phyloP scores from a whole-genome alignment of 2,113 vertebrate species.

The Raja brachyura region DNA sequence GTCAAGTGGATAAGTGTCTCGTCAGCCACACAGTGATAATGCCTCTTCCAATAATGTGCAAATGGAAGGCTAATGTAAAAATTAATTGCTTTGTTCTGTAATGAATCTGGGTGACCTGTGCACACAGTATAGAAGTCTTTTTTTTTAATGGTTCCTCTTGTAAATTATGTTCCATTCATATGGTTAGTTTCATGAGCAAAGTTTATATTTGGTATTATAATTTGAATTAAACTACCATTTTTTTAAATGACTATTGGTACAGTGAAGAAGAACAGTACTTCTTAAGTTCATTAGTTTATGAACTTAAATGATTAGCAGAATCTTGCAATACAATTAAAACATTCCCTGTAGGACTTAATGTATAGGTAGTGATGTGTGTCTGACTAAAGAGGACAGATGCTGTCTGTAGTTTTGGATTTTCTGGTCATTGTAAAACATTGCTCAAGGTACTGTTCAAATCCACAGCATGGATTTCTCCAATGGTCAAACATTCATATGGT shows the following conservation, averaged over 20 bases:
- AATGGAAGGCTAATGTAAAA: not conserved
- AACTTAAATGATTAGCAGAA: not conserved
- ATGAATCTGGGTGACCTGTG: not conserved
- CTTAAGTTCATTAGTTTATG: not conserved
- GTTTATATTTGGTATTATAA: constrained; percentile 7
- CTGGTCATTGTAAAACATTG: not conserved
- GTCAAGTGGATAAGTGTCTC: not conserved
- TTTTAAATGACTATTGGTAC: not conserved
- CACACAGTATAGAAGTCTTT: not conserved
- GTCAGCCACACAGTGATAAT: not conserved
- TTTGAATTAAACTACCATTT: not conserved
- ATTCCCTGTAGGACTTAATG: not conserved
- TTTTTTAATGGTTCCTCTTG: not conserved
- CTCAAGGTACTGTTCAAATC: not conserved
- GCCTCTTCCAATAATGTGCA: not conserved
- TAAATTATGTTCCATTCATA: constrained; percentile 11
- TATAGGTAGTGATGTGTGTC: not conserved
- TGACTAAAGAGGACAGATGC: not conserved
- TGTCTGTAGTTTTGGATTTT: not conserved
- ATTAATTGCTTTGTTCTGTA: constrained; percentile 21
- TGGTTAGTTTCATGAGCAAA: not conserved
- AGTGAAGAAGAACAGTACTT: constrained; percentile 17
- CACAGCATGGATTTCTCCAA: not conserved
- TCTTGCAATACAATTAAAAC: constrained; percentile 6
- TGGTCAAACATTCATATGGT: not conserved